These are phyloP conservation scores for Caenorhabditis uteleia DNA, from an alignment of 2,888 invertebrate genomes.

Conservation along the genomic window DNA sequence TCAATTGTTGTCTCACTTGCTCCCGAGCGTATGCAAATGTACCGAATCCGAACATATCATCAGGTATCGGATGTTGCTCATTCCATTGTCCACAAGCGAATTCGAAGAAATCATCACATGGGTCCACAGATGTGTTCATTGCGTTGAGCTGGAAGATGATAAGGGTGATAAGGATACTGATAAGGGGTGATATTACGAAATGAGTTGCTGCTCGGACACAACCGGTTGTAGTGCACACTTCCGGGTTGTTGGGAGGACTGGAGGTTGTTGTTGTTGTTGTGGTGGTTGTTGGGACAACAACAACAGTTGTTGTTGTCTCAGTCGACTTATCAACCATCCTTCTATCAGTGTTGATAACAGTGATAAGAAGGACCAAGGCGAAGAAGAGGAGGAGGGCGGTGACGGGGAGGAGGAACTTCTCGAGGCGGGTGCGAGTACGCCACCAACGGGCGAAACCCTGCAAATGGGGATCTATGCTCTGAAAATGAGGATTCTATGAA, in stretches of 20 bases:
- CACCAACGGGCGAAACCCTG: slow-evolving; percentile 55
- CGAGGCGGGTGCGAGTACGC: slow-evolving; percentile 41
- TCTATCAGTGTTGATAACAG: slow-evolving; percentile 38
- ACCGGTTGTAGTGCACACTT: slow-evolving; percentile 56
- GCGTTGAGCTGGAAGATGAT: slow-evolving; percentile 61
- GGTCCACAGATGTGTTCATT: slow-evolving; percentile 66
- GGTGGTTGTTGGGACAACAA: neutral
- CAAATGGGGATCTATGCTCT: slow-evolving; percentile 4
- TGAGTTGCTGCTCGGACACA: slow-evolving; percentile 62
- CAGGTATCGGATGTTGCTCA: slow-evolving; percentile 64
- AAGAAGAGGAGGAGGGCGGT: slow-evolving; percentile 36
- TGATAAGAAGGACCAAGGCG: slow-evolving; percentile 29
- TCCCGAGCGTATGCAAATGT: slow-evolving; percentile 65
- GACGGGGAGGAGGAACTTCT: slow-evolving; percentile 46
- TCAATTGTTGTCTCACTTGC: slow-evolving; percentile 63
- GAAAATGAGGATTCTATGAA: neutral
- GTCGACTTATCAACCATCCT: no score
- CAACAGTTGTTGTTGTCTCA: neutral
- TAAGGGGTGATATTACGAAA: slow-evolving; percentile 36
- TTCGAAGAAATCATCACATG: slow-evolving; percentile 69
- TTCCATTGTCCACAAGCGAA: slow-evolving; percentile 70
- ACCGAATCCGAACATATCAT: slow-evolving; percentile 67
- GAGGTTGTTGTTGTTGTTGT: slow-evolving; percentile 8
- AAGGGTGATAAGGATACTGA: neutral
- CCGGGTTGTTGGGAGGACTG: slow-evolving; percentile 17